Evolutionary conservation across 2,797 vertebrate species (phyloP).

Genomic region (Lacerta viridis): DNA sequence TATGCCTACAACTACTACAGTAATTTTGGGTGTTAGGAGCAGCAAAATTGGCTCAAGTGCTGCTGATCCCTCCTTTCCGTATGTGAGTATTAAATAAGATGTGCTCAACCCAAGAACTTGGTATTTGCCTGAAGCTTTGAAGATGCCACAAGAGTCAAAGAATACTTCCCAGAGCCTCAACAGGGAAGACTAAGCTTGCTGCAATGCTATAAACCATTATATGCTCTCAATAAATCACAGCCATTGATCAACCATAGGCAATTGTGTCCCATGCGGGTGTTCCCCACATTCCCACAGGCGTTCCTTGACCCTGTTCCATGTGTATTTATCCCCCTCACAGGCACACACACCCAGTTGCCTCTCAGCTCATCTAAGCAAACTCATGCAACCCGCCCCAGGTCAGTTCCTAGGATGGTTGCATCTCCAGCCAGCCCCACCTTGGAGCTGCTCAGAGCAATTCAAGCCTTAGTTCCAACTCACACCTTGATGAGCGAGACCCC

Average conservation of each 20-base stretch:
- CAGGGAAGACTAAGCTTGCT: neutral
- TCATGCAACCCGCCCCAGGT: neutral
- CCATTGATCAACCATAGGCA: neutral
- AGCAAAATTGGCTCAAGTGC: neutral
- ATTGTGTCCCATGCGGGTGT: neutral
- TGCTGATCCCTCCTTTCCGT: neutral
- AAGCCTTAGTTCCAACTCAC: conserved; percentile 24
- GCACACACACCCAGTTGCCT: too few species aligned
- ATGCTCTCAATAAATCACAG: neutral
- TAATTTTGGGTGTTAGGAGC: neutral
- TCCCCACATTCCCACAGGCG: neutral
- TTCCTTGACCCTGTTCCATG: neutral
- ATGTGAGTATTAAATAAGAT: neutral
- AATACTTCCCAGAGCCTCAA: neutral
- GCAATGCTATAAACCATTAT: neutral
- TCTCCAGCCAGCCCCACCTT: neutral
- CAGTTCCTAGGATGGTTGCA: neutral
- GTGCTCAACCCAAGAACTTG: neutral
- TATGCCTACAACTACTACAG: too few species aligned
- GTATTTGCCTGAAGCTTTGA: neutral
- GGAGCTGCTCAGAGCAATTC: neutral
- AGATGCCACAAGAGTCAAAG: neutral
- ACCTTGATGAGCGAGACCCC: conserved; percentile 99
- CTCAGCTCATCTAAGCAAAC: neutral
- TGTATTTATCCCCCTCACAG: neutral